Evolutionary conservation across 1,140 invertebrate species (phyloP).

Genomic region (Drosophila busckii): DNA sequence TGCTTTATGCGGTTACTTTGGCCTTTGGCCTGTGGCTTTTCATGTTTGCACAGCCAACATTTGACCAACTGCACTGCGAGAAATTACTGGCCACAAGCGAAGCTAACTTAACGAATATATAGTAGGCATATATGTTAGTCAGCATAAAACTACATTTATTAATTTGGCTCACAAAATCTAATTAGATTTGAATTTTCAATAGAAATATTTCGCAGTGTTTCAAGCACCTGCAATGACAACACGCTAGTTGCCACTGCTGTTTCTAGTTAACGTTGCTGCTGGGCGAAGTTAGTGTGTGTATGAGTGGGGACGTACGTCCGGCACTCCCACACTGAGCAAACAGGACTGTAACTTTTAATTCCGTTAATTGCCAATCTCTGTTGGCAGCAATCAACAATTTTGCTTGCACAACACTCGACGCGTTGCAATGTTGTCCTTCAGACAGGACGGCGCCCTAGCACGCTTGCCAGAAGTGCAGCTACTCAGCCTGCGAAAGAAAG

Average conservation of each 20-base stretch:
- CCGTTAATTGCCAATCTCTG: slow-evolving; percentile 79
- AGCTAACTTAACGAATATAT: too few relatives aligned
- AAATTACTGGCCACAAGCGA: slow-evolving; percentile 10
- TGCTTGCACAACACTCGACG: slow-evolving; percentile 78
- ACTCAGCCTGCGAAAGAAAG: slow-evolving; percentile 2
- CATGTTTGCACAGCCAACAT: slow-evolving; percentile 45
- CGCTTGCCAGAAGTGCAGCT: slow-evolving; percentile 26
- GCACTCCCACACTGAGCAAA: slow-evolving; percentile 40
- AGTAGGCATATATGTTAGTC: too few relatives aligned
- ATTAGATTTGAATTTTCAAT: not conserved
- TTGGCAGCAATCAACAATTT: slow-evolving; percentile 78
- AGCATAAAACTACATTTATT: too few relatives aligned
- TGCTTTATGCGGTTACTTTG: slow-evolving; percentile 64
- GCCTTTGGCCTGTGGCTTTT: slow-evolving; percentile 56
- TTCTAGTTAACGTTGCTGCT: slow-evolving; percentile 26
- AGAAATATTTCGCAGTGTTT: slow-evolving; percentile 25
- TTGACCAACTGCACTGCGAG: slow-evolving; percentile 38
- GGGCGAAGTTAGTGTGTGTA: not conserved
- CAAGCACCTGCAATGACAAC: slow-evolving; percentile 43
- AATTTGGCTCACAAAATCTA: too few relatives aligned
- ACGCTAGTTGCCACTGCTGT: slow-evolving; percentile 34
- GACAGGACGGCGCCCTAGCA: slow-evolving; percentile 35
- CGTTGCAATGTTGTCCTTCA: slow-evolving; percentile 70
- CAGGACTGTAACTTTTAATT: slow-evolving; percentile 78
- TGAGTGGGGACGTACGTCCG: not conserved